A percentile compares a stretch with the other conserved stretches of the same genome.
These are phyloP conservation scores for Diceros bicornis DNA, from an alignment of 2,797 vertebrate species.

Conservation along the genomic window DNA sequence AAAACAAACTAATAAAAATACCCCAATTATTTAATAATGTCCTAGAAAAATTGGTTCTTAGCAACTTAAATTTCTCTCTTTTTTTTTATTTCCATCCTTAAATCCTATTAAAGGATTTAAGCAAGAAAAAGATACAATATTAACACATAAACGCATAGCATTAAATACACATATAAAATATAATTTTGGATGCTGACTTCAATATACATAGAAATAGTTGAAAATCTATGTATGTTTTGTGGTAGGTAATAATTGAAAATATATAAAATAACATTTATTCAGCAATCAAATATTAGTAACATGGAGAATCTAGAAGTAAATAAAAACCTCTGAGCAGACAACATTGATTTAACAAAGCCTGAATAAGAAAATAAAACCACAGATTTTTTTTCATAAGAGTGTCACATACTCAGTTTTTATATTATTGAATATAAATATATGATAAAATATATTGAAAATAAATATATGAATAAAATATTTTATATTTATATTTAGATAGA, in stretches of 20 bases:
- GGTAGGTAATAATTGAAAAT: not conserved
- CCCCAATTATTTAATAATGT: not conserved
- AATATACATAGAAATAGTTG: not conserved
- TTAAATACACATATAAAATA: not conserved
- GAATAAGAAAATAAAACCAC: not conserved
- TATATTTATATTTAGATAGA: too few relatives aligned
- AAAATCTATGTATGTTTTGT: not conserved
- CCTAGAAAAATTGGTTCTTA: not conserved
- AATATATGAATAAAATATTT: too few relatives aligned
- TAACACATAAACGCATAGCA: not conserved
- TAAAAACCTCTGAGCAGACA: not conserved
- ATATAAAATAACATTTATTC: not conserved
- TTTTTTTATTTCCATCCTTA: not conserved
- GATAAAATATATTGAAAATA: too few relatives aligned
- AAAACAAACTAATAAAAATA: not conserved
- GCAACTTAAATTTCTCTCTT: not conserved
- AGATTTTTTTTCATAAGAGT: not conserved
- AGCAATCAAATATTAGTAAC: not conserved
- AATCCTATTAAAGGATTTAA: not conserved
- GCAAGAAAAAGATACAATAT: not conserved
- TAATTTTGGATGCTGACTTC: not conserved
- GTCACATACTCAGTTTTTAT: not conserved
- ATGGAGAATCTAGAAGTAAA: not conserved
- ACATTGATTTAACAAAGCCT: not conserved
- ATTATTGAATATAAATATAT: too few relatives aligned